Evolutionary conservation across 2,888 invertebrate species (phyloP), one percentile per base, ranked within the genome.

Genomic region (Sthenelais limicola): DNA sequence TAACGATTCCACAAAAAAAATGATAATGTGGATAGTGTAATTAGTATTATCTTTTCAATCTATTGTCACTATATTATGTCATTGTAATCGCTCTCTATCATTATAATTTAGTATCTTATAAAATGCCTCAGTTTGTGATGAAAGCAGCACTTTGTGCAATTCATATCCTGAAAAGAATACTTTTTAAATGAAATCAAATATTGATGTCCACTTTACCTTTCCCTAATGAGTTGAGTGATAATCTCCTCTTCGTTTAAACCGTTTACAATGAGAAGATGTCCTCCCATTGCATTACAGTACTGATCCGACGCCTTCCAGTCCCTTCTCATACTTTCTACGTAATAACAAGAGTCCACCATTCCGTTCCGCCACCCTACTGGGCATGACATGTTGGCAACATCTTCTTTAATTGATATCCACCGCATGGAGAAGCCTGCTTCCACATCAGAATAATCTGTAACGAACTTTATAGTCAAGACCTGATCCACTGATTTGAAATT

Each of bases 221-320:
- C 38, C 26, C 47, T 21, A 12, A 70, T 24, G 7, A 70, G 54
- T 0, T 5, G 15, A 18, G 28, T 28, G 30, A 68, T 28, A 33
- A 68, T 48, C 12, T 7, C 49, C 3, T 68, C 32, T 15, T 32
- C 49, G 1, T 3, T 2, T 1, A 30, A 28, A n/a, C 30, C 28
- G 9, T 28, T 28, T 3, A 68, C 49, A 26, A 15, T 30, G 32
- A 49, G 48, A 15, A 68, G 30, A 30, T 48, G 30, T 7, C n/a
- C 68, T 1, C 48, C 68, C 15, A 26, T 15, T 12, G 12, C 7
- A 18, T 35, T 12, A 28, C 70, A 70, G 28, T 56, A 28, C 1
- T 54, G 56, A n/a, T 3, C 15, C n/a, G 70, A 54, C n/a, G 35
- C 56, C 1, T 21, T 9, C 70, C 70, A 70, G n/a, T 54, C 12